Conservation (phyloP, 2,113 vertebrate genomes). For the Myotis yumanensis region DNA sequence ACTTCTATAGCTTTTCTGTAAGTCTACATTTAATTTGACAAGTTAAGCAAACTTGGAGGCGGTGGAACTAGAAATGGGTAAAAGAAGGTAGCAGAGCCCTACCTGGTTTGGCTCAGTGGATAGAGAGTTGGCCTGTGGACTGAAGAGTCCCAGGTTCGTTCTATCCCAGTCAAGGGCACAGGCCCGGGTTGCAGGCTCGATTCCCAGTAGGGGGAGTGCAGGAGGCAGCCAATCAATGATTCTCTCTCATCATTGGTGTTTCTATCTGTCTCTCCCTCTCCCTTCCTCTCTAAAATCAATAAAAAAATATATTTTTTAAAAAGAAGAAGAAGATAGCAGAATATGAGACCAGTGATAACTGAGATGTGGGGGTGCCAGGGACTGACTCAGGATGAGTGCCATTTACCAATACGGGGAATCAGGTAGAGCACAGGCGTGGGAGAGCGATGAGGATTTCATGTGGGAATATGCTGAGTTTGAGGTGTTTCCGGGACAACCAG, state of each 20-base stretch:
- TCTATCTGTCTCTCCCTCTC: too few relatives aligned
- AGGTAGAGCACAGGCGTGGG: neutral
- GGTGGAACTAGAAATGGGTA: neutral
- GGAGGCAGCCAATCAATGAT: too few relatives aligned
- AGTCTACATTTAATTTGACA: neutral
- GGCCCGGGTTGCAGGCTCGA: too few relatives aligned
- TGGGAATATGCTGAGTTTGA: neutral
- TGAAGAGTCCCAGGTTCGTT: too few relatives aligned
- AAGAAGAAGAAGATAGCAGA: neutral
- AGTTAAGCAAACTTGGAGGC: neutral
- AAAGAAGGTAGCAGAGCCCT: neutral
- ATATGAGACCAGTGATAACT: neutral
- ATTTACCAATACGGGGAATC: neutral
- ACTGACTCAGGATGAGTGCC: accelerated
- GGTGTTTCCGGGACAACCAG: conserved; percentile 53
- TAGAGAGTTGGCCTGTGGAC: too few relatives aligned
- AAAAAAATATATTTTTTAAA: too few relatives aligned
- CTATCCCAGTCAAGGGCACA: too few relatives aligned
- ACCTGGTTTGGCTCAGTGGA: too few relatives aligned
- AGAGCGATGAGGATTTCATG: neutral
- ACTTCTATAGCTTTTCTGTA: neutral
- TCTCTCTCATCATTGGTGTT: too few relatives aligned
- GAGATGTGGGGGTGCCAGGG: neutral
- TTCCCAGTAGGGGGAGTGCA: too few relatives aligned
- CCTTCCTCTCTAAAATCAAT: too few relatives aligned